These are phyloP conservation scores for Phenganax subtilis DNA, from an alignment of 92 coral and sea anemone genomes.

Conservation along the genomic window DNA sequence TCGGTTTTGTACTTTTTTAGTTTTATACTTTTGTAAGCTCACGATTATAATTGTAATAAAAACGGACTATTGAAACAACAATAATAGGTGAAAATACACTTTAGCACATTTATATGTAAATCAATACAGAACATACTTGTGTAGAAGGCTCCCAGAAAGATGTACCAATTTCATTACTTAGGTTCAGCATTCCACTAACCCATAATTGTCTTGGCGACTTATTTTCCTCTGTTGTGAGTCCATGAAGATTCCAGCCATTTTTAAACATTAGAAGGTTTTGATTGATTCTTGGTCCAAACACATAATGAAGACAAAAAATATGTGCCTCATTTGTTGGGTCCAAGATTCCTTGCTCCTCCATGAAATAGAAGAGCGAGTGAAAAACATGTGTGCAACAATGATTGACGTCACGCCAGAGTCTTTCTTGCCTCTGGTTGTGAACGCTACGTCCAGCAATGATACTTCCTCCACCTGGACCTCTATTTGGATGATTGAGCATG, in stretches of 20 bases:
- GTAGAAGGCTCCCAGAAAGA: neutral
- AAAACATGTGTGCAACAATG: slow-evolving; percentile 1
- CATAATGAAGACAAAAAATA: slow-evolving; percentile 23
- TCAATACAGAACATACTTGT: neutral
- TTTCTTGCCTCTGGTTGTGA: slow-evolving; percentile 12
- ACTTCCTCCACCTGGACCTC: slow-evolving; percentile 18
- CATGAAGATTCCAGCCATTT: slow-evolving; percentile 15
- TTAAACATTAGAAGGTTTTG: neutral
- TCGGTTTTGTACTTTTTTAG: too few relatives aligned
- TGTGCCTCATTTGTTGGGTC: slow-evolving; percentile 16
- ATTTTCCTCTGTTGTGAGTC: neutral
- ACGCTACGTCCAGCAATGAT: neutral
- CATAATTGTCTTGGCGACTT: neutral
- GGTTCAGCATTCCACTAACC: slow-evolving; percentile 3
- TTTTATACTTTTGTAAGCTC: too few relatives aligned
- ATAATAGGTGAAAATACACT: too few relatives aligned
- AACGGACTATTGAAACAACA: too few relatives aligned
- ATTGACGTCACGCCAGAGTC: slow-evolving; percentile 6
- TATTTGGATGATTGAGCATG: slow-evolving; percentile 18
- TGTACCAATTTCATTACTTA: neutral
- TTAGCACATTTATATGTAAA: neutral
- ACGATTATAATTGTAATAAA: too few relatives aligned
- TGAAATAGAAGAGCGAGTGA: slow-evolving; percentile 13
- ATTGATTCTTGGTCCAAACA: slow-evolving; percentile 16
- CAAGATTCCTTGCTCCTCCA: slow-evolving; percentile 9